Evolutionary conservation across 2,113 vertebrate species (phyloP), one percentile per base, ranked within the genome.

Genomic region (Blennius ocellaris): DNA sequence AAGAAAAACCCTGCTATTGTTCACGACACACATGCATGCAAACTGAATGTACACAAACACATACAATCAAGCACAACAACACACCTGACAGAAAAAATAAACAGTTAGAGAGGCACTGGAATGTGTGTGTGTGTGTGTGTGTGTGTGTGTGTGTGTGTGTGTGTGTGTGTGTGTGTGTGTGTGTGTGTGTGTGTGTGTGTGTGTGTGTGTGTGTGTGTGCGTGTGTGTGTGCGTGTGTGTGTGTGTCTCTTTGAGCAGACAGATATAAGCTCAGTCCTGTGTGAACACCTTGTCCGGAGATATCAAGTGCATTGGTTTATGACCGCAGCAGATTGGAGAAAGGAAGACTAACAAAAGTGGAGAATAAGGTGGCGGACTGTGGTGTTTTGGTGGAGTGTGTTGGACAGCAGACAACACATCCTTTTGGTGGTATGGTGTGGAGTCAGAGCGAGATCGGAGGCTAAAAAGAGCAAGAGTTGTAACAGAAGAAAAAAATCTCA

Each of bases 1-100:
- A 65, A 57, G 79, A 83, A 73, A 67, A 84, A 75, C 54, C 17
- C 50, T 55, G 21, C 74, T 70, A 72, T 53, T 68, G 55, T 62
- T 69, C 69, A 68, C 66, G 51, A 64, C 61, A 50, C 73, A 71
- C 53, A 54, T 6, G 48, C 7, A 52, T 30, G 41, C 57, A 64
- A 17, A 45, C 36, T 54, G 48, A 12, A 44, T 62, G 50, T 52
- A 52, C 41, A 52, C 5, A 30, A 7, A 21, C 41, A 61, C 10
- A 39, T 52, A 11, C 15, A 16, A 37, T 37, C 39, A 69, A 47
- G 51, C 40, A 76, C 59, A 60, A 2, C 2, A 64, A 67, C 21
- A 69, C 69, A 73, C 60, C 51, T 73, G 65, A 59, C 55, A 45
- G 37, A 69, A 44, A 50, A 47, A 40, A 17, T 63, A 15, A 21